These are phyloP conservation scores for Aix galericulata DNA, from an alignment of 2,113 vertebrate species.

Conservation along the genomic window DNA sequence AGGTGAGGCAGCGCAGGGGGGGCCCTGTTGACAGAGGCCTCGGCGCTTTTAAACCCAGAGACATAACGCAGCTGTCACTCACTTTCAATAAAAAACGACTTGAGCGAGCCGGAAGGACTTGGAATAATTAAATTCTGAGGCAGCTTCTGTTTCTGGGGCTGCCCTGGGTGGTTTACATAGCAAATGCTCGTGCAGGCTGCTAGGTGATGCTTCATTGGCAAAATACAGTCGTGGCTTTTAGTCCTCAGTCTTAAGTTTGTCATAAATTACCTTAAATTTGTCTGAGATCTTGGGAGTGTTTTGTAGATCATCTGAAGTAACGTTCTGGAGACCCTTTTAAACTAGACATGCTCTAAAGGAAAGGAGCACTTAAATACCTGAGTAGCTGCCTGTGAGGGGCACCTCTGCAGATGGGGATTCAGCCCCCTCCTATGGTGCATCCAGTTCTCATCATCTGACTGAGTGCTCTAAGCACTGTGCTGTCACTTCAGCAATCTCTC, in stretches of 20 bases:
- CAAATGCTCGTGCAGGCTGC: accelerated
- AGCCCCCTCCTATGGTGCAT: accelerated
- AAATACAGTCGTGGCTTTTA: not conserved
- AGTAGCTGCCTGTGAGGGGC: not conserved
- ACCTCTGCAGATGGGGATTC: not conserved
- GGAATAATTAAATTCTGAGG: not conserved
- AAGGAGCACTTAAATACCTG: not conserved
- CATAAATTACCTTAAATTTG: not conserved
- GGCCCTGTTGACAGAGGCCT: too few relatives aligned
- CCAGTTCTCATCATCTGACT: not conserved
- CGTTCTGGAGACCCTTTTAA: not conserved
- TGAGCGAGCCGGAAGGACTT: not conserved
- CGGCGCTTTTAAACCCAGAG: not conserved
- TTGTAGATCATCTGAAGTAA: not conserved
- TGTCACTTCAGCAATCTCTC: not conserved
- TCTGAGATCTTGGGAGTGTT: not conserved
- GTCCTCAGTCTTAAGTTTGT: not conserved
- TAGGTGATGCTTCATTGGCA: not conserved
- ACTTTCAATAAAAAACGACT: not conserved
- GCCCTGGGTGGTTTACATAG: not conserved
- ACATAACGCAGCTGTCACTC: not conserved
- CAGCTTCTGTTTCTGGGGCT: not conserved
- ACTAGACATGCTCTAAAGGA: not conserved
- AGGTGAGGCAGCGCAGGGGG: too few relatives aligned
- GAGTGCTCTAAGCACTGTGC: not conserved